Percentiles rank a stretch among this genome's conserved stretches.
Conservation (phyloP, 2,113 vertebrate genomes). For the Neotoma lepida region DNA sequence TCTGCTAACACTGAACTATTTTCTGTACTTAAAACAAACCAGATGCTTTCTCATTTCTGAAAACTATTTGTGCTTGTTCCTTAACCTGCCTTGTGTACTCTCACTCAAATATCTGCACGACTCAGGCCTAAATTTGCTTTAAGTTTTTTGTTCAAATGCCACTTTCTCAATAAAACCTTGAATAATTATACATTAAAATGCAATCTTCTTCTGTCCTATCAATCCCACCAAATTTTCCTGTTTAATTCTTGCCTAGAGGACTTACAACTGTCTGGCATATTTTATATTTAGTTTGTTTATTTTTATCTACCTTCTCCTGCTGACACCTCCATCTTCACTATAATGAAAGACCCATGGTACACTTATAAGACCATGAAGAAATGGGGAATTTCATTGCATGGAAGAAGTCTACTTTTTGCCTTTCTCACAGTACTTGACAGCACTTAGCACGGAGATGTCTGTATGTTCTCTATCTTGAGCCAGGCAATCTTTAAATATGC, state of each 20-base stretch:
- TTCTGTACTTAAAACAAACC: neutral
- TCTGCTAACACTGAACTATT: neutral
- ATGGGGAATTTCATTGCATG: neutral
- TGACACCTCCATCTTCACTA: neutral
- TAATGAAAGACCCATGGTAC: neutral
- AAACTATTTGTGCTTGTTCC: neutral
- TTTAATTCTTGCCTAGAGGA: neutral
- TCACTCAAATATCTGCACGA: neutral
- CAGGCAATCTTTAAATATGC: constrained; percentile 7
- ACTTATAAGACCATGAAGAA: neutral
- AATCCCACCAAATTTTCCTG: neutral
- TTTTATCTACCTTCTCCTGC: neutral
- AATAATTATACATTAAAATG: neutral
- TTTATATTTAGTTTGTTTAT: neutral
- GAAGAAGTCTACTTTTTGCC: neutral
- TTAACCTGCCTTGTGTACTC: neutral
- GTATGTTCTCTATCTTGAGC: neutral
- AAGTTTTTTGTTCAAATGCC: neutral
- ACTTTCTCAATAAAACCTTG: neutral
- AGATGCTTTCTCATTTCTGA: neutral
- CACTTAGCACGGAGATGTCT: neutral
- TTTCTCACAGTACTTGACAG: neutral
- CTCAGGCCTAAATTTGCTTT: neutral
- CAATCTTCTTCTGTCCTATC: accelerated
- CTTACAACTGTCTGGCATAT: neutral